A percentile compares a stretch with the other conserved stretches of the same genome.
Conservation (phyloP, 1,140 invertebrate species). For the Macrotrachela quadricornifera region DNA sequence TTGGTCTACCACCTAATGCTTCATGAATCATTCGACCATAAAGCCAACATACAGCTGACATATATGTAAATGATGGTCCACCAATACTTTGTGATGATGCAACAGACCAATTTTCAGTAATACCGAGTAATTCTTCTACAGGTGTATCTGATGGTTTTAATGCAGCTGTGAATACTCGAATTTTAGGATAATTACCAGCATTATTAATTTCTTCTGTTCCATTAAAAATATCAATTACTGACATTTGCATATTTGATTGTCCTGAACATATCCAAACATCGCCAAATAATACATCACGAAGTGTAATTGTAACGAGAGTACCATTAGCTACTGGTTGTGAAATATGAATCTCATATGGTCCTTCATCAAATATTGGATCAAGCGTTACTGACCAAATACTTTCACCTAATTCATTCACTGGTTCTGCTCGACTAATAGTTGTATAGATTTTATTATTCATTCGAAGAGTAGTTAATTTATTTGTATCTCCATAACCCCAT, state of each 20-base stretch:
- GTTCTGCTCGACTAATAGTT: too few relatives aligned
- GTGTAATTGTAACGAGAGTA: too few relatives aligned
- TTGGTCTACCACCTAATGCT: conserved; percentile 13
- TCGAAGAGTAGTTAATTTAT: background rate
- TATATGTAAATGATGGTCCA: conserved; percentile 9
- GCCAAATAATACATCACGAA: background rate
- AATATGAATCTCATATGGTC: too few relatives aligned
- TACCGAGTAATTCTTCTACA: background rate
- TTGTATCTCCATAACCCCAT: conserved; percentile 14
- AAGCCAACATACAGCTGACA: conserved; percentile 23
- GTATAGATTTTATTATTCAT: too few relatives aligned
- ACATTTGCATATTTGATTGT: conserved; percentile 19
- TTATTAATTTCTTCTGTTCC: background rate
- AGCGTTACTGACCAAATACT: too few relatives aligned
- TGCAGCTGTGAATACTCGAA: background rate
- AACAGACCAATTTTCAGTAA: background rate
- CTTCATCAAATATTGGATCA: too few relatives aligned
- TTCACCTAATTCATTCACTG: too few relatives aligned
- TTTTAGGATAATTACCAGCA: background rate
- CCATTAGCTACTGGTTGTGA: too few relatives aligned
- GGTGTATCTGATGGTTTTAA: background rate
- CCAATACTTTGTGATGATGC: background rate
- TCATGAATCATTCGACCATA: conserved; percentile 16
- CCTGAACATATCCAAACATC: conserved; percentile 9
- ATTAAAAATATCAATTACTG: background rate